These are phyloP conservation scores for Ptyas mucosa DNA, from an alignment of 2,113 vertebrate species.

Conservation along the genomic window DNA sequence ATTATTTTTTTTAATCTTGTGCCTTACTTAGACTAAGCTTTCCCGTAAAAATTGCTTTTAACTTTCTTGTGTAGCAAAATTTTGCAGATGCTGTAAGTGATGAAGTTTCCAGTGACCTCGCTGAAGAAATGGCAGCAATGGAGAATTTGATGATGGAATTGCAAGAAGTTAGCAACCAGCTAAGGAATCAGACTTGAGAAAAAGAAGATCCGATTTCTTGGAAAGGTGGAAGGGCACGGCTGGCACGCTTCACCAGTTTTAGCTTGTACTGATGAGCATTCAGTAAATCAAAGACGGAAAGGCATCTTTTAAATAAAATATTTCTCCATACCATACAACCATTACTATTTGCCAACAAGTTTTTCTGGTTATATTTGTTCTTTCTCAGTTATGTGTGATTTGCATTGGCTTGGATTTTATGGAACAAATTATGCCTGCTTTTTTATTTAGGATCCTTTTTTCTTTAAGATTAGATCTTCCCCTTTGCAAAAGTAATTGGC, in stretches of 20 bases:
- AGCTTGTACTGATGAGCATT: slow-evolving; percentile 29
- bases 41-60: not conserved
- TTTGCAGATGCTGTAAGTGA: slow-evolving; percentile 79
- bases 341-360: slow-evolving; percentile 33
- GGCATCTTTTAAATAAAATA: slow-evolving; percentile 61
- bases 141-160: slow-evolving; percentile 76
- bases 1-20: not conserved
- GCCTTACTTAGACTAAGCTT: not conserved
- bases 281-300: slow-evolving; percentile 30
- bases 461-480: slow-evolving; percentile 29
- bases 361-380: slow-evolving; percentile 18
- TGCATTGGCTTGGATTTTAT: slow-evolving; percentile 23
- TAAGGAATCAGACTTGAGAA: slow-evolving; percentile 74
- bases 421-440: slow-evolving; percentile 23
- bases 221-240: not conserved
- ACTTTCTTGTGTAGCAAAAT: slow-evolving; percentile 75
- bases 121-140: slow-evolving; percentile 72
- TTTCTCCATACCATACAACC: slow-evolving; percentile 32
- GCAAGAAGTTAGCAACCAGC: slow-evolving; percentile 77
- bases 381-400: not conserved
- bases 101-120: slow-evolving; percentile 75
- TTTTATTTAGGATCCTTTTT: slow-evolving; percentile 41
- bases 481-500: slow-evolving; percentile 33
- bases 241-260: not conserved
- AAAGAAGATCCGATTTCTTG: rapidly evolving